Percentiles rank a stretch among this genome's conserved stretches.
Conservation (phyloP, 2,888 invertebrate species). For the Chrysomela aeneicollis region DNA sequence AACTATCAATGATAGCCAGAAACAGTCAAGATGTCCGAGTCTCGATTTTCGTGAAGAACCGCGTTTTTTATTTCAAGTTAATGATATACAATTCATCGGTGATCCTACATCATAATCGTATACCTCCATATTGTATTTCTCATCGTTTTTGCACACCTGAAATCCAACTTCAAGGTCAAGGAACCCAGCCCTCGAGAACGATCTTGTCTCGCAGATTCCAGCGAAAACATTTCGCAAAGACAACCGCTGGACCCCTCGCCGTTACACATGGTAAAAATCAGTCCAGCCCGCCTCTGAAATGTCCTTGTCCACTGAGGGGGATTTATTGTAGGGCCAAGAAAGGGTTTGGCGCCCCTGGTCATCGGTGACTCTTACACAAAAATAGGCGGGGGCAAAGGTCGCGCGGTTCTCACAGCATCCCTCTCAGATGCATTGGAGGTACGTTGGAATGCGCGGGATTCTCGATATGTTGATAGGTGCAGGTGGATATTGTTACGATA, state of each 20-base stretch:
- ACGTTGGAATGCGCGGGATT: constrained; percentile 34
- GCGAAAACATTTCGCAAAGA: constrained; percentile 8
- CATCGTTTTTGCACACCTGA: too few relatives aligned
- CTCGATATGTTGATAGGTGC: constrained; percentile 3
- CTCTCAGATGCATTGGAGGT: constrained; percentile 26
- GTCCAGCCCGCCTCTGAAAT: constrained; percentile 19
- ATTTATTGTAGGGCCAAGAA: constrained; percentile 27
- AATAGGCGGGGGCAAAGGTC: constrained; percentile 44
- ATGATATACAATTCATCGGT: too few relatives aligned
- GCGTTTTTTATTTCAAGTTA: too few relatives aligned
- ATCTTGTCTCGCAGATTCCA: neutral
- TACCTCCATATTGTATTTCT: too few relatives aligned
- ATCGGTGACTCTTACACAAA: constrained; percentile 31
- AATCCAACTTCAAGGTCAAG: too few relatives aligned
- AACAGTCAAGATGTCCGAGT: too few relatives aligned
- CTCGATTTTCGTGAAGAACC: too few relatives aligned
- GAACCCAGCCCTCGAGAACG: too few relatives aligned
- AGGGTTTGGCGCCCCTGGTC: constrained; percentile 34
- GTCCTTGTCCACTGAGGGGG: constrained; percentile 29
- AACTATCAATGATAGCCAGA: too few relatives aligned
- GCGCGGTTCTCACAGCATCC: constrained; percentile 48
- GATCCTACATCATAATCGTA: too few relatives aligned
- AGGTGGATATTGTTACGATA: neutral
- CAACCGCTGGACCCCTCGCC: neutral
- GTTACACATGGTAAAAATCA: constrained; percentile 1